Conservation (phyloP, 2,113 vertebrate genomes). For the Oreocharis arfaki region DNA sequence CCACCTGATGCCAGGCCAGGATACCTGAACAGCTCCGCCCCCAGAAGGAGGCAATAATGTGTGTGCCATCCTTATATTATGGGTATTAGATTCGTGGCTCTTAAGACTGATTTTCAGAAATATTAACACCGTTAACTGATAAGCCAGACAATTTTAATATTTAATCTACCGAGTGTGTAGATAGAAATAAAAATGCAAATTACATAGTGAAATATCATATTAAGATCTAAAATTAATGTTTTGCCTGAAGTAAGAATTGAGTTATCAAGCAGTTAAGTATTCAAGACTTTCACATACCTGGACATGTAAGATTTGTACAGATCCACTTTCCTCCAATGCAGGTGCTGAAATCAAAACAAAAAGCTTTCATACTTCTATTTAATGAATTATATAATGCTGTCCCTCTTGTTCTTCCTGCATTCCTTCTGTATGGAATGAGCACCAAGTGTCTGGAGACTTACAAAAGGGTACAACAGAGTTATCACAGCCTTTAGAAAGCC, state of each 20-base stretch:
- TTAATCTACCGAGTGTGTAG: neutral
- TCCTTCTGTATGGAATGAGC: neutral
- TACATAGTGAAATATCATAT: neutral
- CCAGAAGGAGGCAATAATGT: neutral
- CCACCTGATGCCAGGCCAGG: neutral
- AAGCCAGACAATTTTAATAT: neutral
- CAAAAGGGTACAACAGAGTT: neutral
- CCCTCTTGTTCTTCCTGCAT: neutral
- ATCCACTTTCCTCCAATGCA: constrained; percentile 88
- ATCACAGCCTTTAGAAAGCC: neutral
- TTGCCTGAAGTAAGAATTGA: neutral
- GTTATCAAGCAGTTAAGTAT: neutral
- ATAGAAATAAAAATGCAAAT: neutral
- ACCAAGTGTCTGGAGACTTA: neutral
- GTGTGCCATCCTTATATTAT: neutral
- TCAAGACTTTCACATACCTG: constrained; percentile 71
- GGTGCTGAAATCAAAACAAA: constrained; percentile 80
- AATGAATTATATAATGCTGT: neutral
- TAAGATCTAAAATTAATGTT: neutral
- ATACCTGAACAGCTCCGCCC: neutral
- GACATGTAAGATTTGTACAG: constrained; percentile 87
- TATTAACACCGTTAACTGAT: neutral
- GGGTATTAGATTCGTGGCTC: neutral
- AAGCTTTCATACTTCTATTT: neutral
- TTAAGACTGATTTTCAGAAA: neutral